A percentile compares a stretch with the other conserved stretches of the same genome.
These are phyloP conservation scores for Saturnia pavonia DNA, from an alignment of 2,888 invertebrate genomes.

Conservation along the genomic window DNA sequence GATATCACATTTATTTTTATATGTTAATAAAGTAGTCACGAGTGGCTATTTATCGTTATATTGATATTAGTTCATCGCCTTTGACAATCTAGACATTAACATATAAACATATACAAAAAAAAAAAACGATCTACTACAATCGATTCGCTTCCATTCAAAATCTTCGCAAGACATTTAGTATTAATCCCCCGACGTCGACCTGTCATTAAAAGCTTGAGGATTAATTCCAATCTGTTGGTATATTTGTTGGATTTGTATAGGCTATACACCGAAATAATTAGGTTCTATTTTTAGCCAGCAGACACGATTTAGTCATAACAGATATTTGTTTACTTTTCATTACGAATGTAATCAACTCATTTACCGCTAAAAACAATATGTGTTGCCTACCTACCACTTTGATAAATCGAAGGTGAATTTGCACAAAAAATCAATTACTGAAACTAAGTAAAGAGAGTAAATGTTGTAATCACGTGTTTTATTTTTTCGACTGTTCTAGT, in stretches of 20 bases:
- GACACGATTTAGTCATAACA: neutral
- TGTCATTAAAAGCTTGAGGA: neutral
- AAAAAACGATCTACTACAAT: no score
- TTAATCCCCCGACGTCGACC: neutral
- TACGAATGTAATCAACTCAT: neutral
- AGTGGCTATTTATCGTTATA: no score
- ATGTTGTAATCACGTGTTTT: neutral
- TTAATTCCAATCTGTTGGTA: neutral
- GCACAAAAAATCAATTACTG: neutral
- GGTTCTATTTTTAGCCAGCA: neutral
- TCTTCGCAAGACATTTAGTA: neutral
- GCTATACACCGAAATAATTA: neutral
- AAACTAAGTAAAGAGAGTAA: neutral
- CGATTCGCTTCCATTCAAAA: neutral
- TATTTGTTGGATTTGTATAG: constrained; percentile 1
- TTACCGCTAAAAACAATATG: neutral
- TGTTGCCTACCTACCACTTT: neutral
- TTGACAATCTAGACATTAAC: no score
- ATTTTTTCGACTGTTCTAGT: no score
- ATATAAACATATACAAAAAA: no score
- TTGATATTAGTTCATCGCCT: no score
- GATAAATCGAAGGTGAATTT: neutral
- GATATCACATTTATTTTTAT: no score
- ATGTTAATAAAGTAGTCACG: no score
- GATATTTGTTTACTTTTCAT: neutral